Conservation (phyloP, 1,140 invertebrate species). For the Vanessa atalanta region DNA sequence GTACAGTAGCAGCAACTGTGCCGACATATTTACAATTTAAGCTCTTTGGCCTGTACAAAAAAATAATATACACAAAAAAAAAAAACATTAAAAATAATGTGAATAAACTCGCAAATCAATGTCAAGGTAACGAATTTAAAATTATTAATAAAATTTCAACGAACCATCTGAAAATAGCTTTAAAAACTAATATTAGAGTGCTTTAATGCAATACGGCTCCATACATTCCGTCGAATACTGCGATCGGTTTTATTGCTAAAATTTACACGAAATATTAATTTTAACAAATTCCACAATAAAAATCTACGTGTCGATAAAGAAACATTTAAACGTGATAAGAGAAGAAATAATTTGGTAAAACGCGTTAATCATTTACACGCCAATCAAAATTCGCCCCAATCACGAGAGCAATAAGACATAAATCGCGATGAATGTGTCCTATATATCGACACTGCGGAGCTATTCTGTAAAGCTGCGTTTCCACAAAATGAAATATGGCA, state of each 20-base stretch:
- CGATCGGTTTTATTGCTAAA: constrained; percentile 7
- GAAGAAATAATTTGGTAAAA: not conserved
- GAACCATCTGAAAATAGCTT: constrained; percentile 43
- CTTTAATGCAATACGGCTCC: constrained; percentile 6
- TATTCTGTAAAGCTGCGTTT: no score
- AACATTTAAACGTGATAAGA: not conserved
- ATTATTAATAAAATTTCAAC: constrained; percentile 76
- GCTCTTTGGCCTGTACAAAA: constrained; percentile 79
- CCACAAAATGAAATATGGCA: no score
- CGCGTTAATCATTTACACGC: not conserved
- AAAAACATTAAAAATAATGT: constrained; percentile 45
- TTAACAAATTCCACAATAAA: not conserved
- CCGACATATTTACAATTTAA: constrained; percentile 69
- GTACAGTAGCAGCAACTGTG: constrained; percentile 57
- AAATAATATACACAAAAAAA: constrained; percentile 65
- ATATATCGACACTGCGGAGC: not conserved
- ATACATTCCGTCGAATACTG: constrained; percentile 12
- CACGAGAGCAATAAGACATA: not conserved
- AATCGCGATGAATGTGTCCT: not conserved
- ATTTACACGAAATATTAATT: not conserved
- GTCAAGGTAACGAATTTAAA: constrained; percentile 72
- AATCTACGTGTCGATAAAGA: not conserved
- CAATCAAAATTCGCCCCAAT: not conserved
- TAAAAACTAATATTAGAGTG: constrained; percentile 11
- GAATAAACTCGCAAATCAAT: constrained; percentile 63